Conservation (phyloP, 92 coral and sea anemone species). For the Bergia puertoricense region DNA sequence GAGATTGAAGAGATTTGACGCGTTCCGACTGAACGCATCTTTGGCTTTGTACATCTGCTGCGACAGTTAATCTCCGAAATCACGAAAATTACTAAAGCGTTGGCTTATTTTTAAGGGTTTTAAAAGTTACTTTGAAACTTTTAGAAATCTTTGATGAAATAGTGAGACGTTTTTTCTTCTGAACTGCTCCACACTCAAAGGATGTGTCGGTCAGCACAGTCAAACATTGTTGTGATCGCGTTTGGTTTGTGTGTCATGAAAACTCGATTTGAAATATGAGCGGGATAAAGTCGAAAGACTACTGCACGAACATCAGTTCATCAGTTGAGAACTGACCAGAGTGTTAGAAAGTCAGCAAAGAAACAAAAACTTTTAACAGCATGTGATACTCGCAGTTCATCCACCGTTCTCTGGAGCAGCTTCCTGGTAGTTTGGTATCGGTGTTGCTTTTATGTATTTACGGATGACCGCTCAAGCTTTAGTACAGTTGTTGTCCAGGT, state of each 20-base stretch:
- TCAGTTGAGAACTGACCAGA: no score
- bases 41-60: not conserved
- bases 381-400: no score
- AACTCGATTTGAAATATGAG: no score
- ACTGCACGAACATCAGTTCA: no score
- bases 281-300: not conserved
- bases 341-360: no score
- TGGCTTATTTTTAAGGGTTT: not conserved
- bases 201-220: not conserved
- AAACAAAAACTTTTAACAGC: no score
- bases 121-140: not conserved
- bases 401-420: no score
- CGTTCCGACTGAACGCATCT: conserved; percentile 7
- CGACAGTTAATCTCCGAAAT: not conserved
- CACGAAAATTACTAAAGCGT: not conserved
- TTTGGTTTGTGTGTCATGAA: not conserved
- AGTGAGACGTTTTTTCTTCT: no score
- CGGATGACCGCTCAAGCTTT: no score
- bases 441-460: no score
- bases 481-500: not conserved
- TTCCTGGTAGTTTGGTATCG: no score
- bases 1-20: not conserved
- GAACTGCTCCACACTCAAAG: no score
- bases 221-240: not conserved
- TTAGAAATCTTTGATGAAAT: not conserved